Percentiles rank a stretch among this genome's conserved stretches.
These are phyloP conservation scores for Phylloscopus trochilus DNA, from an alignment of 2,113 vertebrate species.

Conservation along the genomic window DNA sequence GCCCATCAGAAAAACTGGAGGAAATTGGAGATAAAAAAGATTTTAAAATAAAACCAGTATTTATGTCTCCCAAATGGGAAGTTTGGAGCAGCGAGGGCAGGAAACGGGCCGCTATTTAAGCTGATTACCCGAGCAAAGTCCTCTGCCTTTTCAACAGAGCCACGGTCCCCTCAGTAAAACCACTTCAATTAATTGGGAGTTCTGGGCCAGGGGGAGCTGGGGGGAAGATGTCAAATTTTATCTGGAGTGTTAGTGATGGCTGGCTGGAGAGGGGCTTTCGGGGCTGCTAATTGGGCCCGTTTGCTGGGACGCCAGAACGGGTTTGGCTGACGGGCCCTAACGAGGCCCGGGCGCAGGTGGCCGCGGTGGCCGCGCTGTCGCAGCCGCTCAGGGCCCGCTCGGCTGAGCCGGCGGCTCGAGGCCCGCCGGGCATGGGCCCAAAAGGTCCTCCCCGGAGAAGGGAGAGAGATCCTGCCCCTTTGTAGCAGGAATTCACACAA, in stretches of 20 bases:
- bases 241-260: slow-evolving; percentile 70
- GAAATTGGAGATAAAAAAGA: slow-evolving; percentile 39
- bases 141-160: slow-evolving; percentile 76
- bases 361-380: slow-evolving; percentile 74
- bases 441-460: not conserved
- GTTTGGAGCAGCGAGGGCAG: slow-evolving; percentile 72
- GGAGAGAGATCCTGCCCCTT: not conserved
- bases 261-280: slow-evolving; percentile 77
- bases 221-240: slow-evolving; percentile 76
- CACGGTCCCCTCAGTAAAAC: not conserved
- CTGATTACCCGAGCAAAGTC: slow-evolving; percentile 80
- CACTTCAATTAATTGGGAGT: slow-evolving; percentile 81
- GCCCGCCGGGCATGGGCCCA: slow-evolving; percentile 23
- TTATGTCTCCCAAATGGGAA: slow-evolving; percentile 60
- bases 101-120: slow-evolving; percentile 75
- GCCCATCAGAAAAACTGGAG: not conserved
- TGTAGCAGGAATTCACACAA: not conserved
- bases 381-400: slow-evolving; percentile 79
- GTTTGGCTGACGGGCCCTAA: not conserved
- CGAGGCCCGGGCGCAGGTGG: slow-evolving; percentile 72
- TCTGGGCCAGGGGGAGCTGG: slow-evolving; percentile 22
- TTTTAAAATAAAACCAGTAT: slow-evolving; percentile 16
- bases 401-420: slow-evolving; percentile 80
- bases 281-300: slow-evolving; percentile 84
- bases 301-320: slow-evolving; percentile 63